Percentiles rank a stretch among this genome's conserved stretches.
Evolutionary conservation across 2,888 invertebrate species (phyloP).

Genomic region (Pristionchus entomophagus): DNA sequence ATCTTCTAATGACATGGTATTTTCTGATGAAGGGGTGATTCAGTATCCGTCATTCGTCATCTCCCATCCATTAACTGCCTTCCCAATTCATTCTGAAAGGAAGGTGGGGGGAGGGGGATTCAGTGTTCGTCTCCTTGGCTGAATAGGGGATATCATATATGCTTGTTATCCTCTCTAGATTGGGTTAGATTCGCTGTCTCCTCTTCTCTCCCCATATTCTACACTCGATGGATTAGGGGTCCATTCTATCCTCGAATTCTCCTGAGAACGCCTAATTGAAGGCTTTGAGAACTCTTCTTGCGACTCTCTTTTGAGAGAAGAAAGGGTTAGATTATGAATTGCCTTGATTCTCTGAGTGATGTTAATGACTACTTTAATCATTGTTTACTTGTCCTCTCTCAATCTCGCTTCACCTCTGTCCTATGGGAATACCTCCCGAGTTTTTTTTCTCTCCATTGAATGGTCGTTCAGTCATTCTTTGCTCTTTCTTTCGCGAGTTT

Average conservation of each 20-base stretch:
- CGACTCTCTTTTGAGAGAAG: too few species aligned
- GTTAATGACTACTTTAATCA: background rate
- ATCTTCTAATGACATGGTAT: too few species aligned
- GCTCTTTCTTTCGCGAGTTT: too few species aligned
- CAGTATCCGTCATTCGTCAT: background rate
- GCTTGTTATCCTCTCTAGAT: background rate
- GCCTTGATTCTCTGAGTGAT: too few species aligned
- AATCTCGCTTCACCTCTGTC: background rate
- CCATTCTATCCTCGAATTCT: background rate
- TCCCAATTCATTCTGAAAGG: too few species aligned
- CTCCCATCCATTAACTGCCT: constrained; percentile 17
- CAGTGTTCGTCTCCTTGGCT: background rate
- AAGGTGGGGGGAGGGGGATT: too few species aligned
- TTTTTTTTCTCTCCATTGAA: background rate
- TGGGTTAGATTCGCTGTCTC: background rate
- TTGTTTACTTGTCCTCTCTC: background rate
- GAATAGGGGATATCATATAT: background rate
- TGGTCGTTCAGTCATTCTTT: background rate
- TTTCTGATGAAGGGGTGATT: too few species aligned
- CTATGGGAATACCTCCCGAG: constrained; percentile 1
- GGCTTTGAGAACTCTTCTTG: background rate
- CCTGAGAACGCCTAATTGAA: background rate
- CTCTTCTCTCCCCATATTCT: background rate
- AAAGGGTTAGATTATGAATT: too few species aligned
- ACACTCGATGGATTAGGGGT: background rate